Percentiles rank a stretch among this genome's conserved stretches.
Conservation (phyloP, 2,888 invertebrate genomes). For the Microplitis deprimator region DNA sequence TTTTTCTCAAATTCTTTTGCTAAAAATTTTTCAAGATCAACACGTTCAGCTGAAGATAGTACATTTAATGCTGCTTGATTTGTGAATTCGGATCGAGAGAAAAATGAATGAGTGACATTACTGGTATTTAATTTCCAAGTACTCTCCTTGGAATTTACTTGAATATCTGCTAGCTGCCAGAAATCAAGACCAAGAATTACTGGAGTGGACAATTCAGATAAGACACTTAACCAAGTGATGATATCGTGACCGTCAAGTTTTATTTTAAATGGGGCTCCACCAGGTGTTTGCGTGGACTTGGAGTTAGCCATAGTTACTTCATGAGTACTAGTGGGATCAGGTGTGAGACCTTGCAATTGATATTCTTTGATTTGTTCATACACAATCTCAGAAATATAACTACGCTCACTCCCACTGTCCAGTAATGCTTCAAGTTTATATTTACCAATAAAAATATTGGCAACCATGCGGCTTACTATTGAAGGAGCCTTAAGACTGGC, state of each 20-base stretch:
- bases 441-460: neutral
- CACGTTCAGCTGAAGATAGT: neutral
- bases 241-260: neutral
- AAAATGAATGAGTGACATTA: neutral
- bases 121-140: neutral
- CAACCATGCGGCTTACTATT: neutral
- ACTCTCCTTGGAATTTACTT: neutral
- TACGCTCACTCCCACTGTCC: neutral
- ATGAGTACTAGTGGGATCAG: neutral
- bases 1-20: constrained; percentile 35
- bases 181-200: neutral
- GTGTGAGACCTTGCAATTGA: neutral
- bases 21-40: constrained; percentile 19
- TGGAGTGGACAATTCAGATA: neutral
- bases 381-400: neutral
- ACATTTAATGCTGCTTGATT: neutral
- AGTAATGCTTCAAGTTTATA: neutral
- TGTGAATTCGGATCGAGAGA: neutral
- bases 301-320: neutral
- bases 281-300: neutral
- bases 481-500: too few relatives aligned
- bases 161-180: neutral
- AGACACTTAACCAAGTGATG: neutral
- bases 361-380: neutral
- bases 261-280: neutral